Evolutionary conservation across 1,140 invertebrate species (phyloP).

Genomic region (honey bee (Apis mellifera)): Amel_HAv3.1 CM009944.2:5403501-5404000

Average conservation of each 20-base stretch:
- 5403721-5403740: constrained; percentile 3
- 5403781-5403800: constrained; percentile 86
- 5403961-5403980: constrained; percentile 89
- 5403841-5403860: constrained; percentile 96
- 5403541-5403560: constrained; percentile 98
- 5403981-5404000: background rate
- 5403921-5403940: constrained; percentile 93
- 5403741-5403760: background rate
- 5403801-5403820: constrained; percentile 95
- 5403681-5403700: constrained; percentile 94
- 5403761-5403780: constrained; percentile 23
- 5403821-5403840: constrained; percentile 96
- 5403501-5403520: background rate
- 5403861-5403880: constrained; percentile 95
- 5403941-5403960: constrained; percentile 92
- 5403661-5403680: constrained; percentile 98
- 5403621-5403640: constrained; percentile 92
- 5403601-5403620: constrained; percentile 96
- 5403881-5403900: constrained; percentile 96
- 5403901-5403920: constrained; percentile 96
- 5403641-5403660: constrained; percentile 97
- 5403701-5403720: constrained; percentile 76
- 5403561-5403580: constrained; percentile 98
- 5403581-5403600: constrained; percentile 96
- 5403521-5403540: constrained; percentile 86